A percentile compares a stretch with the other conserved stretches of the same genome.
These are phyloP conservation scores for Erannis defoliaria DNA, from an alignment of 2,888 invertebrate species.

Conservation along the genomic window DNA sequence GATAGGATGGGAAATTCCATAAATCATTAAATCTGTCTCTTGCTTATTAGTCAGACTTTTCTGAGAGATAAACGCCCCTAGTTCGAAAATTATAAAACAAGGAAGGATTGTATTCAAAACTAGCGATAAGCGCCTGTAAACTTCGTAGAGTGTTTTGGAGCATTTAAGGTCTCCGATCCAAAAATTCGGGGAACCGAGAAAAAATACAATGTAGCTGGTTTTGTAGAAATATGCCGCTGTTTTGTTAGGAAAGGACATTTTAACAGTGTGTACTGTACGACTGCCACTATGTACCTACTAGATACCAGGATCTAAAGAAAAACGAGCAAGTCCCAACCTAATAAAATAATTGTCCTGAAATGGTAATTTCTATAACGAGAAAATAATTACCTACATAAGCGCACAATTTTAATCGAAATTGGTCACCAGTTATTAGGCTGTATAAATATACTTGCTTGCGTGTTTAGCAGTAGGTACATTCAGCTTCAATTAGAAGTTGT, in stretches of 20 bases:
- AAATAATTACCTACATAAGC: neutral
- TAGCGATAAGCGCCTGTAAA: slow-evolving; percentile 18
- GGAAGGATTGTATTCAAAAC: slow-evolving; percentile 5
- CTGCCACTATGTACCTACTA: no score
- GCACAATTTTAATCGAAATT: neutral
- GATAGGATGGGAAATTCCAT: slow-evolving; percentile 31
- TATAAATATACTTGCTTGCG: no score
- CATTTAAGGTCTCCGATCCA: slow-evolving; percentile 33
- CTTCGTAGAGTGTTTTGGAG: slow-evolving; percentile 22
- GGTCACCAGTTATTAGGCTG: no score
- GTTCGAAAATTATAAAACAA: slow-evolving; percentile 31
- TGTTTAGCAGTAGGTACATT: no score
- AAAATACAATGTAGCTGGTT: slow-evolving; percentile 29
- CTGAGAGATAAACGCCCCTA: slow-evolving; percentile 35
- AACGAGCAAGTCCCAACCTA: no score
- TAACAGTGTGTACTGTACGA: neutral
- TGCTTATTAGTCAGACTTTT: slow-evolving; percentile 36
- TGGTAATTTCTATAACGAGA: neutral
- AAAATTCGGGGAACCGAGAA: slow-evolving; percentile 40
- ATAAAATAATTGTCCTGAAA: neutral
- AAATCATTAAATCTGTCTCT: slow-evolving; percentile 35
- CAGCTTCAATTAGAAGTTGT: no score
- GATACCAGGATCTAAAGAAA: no score
- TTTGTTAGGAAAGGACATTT: slow-evolving; percentile 29
- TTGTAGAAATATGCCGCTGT: slow-evolving; percentile 36